phyloP scores from a whole-genome alignment of 2,888 invertebrate genomes.

The Philonicus albiceps region DNA sequence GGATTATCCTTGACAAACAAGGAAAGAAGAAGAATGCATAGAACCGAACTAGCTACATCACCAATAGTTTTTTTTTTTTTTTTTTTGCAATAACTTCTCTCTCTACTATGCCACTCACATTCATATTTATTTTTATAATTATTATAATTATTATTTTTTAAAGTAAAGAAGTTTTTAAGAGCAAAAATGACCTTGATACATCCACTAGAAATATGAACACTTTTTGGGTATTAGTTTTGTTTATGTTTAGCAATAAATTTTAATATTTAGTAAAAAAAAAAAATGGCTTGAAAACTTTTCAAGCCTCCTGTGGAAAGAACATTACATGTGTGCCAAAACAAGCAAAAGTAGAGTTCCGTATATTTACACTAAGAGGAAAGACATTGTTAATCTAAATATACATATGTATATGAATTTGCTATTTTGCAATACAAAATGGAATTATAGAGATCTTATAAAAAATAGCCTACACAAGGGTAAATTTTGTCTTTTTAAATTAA shows the following conservation, averaged over 20 bases:
- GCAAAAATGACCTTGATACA: neutral
- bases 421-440: no score
- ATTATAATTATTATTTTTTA: neutral
- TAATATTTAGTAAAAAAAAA: neutral
- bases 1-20: slow-evolving; percentile 46
- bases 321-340: no score
- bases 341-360: no score
- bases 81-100: neutral
- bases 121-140: neutral
- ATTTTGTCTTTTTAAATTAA: no score
- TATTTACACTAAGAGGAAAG: no score
- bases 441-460: no score
- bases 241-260: neutral
- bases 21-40: slow-evolving; percentile 46
- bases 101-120: neutral
- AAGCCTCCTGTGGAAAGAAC: no score
- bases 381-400: no score
- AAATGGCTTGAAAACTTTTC: neutral
- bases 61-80: slow-evolving; percentile 1
- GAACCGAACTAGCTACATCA: slow-evolving; percentile 40
- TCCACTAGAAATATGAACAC: neutral
- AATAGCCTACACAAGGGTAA: no score
- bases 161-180: neutral
- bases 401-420: no score
- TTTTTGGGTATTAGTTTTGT: neutral